Evolutionary conservation across 2,888 invertebrate species (phyloP).

Genomic region (Pandemis heparana): DNA sequence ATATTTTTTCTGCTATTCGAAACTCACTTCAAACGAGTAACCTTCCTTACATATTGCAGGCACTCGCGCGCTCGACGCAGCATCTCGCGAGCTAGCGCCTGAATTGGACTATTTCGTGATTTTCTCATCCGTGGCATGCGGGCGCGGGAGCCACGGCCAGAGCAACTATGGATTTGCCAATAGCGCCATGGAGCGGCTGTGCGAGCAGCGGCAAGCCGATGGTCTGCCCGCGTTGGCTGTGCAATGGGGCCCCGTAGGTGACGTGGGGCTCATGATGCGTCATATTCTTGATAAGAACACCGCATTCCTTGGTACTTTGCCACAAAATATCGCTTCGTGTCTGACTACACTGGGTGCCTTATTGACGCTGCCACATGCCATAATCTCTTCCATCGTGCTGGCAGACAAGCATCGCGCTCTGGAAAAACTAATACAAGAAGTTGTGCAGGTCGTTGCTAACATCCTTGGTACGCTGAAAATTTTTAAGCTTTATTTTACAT

Average conservation of each 20-base stretch:
- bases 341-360: slow-evolving; percentile 94
- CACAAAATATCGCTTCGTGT: slow-evolving; percentile 97
- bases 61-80: slow-evolving; percentile 88
- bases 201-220: slow-evolving; percentile 61
- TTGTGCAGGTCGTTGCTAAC: slow-evolving; percentile 93
- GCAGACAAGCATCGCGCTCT: slow-evolving; percentile 92
- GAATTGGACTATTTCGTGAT: slow-evolving; percentile 96
- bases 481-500: no score
- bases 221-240: slow-evolving; percentile 96
- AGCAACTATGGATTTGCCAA: slow-evolving; percentile 99
- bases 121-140: slow-evolving; percentile 98
- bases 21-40: no score
- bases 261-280: slow-evolving; percentile 90
- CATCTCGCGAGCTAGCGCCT: slow-evolving; percentile 86
- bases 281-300: slow-evolving; percentile 84
- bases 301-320: slow-evolving; percentile 95
- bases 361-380: slow-evolving; percentile 95
- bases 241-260: slow-evolving; percentile 99
- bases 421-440: slow-evolving; percentile 79
- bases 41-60: slow-evolving; percentile 60
- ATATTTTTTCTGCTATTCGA: no score
- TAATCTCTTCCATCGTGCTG: slow-evolving; percentile 93
- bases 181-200: slow-evolving; percentile 98
- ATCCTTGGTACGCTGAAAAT: slow-evolving; percentile 87
- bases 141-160: slow-evolving; percentile 98